Base-by-base conservation (phyloP, 2,888 invertebrate genomes). In the Pristionchus maxplancki region DNA sequence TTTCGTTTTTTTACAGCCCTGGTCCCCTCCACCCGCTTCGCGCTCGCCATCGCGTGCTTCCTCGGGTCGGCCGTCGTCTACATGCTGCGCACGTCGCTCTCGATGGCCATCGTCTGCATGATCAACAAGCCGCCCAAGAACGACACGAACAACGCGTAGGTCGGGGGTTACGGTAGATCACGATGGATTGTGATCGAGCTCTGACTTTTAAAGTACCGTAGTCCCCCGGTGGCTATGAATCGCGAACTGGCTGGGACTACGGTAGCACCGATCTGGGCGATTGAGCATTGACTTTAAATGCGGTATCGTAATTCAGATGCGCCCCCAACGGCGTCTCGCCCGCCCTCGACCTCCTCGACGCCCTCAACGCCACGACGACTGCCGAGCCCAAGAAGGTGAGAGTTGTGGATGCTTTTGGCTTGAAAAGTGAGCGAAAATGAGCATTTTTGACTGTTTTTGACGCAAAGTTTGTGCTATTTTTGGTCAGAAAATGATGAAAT, bases 81-180 rank as follows among this genome's bases (percentile, higher is more conserved):
- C 95, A 97, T 97, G 0, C 97, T 97, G 97, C 96, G 97, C 89
- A 97, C 97, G 0, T 97, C 97, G 95, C 96, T 98, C 91, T 97
- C 97, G 91, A 97, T 98, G 28, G 98, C 97, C 6, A 97, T 98
- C 91, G 97, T 98, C 74, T 97, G 97, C 90, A 98, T 98, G 98
- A 97, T 93, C 64, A 96, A 83, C 96, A 96, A 34, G 48, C 62
- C 85, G 31, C 31, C 64, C 85, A 85, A 62, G 64, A 83, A 83
- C 44, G 82, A 83, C 6, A 53, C 82, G n/a, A 15, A 3, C 13
- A 81, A 8, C 91, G 62, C 88, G 91, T 34, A 62, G 90, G 34
- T 89, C 88, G 13, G 83, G 87, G 24, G 15, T 67, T 28, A 31
- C 84, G 50, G 31, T 53, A 62, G 50, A 81, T 24, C 44, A n/a